A percentile compares a stretch with the other conserved stretches of the same genome.
Evolutionary conservation across 2,797 vertebrate genomes (phyloP).

Genomic region (Manis crassicaudata): DNA sequence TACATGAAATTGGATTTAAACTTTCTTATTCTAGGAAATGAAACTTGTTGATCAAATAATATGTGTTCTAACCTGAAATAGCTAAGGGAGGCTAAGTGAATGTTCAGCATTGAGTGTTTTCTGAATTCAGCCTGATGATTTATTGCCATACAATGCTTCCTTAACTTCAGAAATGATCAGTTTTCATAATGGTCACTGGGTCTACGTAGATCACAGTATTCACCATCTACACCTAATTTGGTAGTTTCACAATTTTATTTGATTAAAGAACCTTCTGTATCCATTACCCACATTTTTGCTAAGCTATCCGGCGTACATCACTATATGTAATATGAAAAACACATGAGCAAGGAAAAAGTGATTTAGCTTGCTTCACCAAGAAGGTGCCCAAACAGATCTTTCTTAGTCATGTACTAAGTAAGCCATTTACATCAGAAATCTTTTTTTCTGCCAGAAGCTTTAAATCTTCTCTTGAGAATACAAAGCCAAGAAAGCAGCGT

Average conservation of each 20-base stretch:
- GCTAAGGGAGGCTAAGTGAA: constrained; percentile 57
- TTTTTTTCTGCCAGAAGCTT: constrained; percentile 54
- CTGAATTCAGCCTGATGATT: constrained; percentile 50
- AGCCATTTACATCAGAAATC: constrained; percentile 57
- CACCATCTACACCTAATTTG: constrained; percentile 45
- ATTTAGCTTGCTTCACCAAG: constrained; percentile 55
- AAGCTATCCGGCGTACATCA: constrained; percentile 43
- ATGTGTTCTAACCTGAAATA: constrained; percentile 66
- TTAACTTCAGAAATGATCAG: constrained; percentile 60
- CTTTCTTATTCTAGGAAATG: constrained; percentile 71
- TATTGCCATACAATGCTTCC: constrained; percentile 25
- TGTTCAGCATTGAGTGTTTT: constrained; percentile 47
- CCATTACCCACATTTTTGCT: constrained; percentile 49
- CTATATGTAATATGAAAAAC: constrained; percentile 31
- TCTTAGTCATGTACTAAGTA: constrained; percentile 49
- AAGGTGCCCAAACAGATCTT: constrained; percentile 54
- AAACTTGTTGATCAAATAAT: constrained; percentile 69
- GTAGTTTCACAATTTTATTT: constrained; percentile 58
- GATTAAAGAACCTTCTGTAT: constrained; percentile 50
- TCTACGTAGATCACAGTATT: constrained; percentile 54
- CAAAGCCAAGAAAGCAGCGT: constrained; percentile 42
- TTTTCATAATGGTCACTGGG: constrained; percentile 26
- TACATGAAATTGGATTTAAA: constrained; percentile 73
- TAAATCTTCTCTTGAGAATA: constrained; percentile 16
- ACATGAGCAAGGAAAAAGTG: constrained; percentile 49